Conservation (phyloP, 2,797 vertebrate species). For the Mareca penelope region DNA sequence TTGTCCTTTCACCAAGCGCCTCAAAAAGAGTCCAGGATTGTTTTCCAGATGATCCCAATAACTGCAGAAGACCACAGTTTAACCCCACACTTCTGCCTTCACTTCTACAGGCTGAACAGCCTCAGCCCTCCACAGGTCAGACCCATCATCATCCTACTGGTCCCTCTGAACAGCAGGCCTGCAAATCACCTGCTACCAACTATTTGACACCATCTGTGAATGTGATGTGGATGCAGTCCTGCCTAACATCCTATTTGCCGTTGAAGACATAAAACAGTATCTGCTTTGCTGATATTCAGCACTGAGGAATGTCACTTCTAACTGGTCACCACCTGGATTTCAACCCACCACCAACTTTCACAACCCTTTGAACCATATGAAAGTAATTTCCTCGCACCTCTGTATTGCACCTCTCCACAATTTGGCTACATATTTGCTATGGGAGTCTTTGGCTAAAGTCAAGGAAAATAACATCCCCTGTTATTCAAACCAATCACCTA, state of each 20-base stretch:
- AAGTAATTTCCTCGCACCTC: no score
- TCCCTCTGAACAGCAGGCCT: neutral
- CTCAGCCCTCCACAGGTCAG: neutral
- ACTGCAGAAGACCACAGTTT: neutral
- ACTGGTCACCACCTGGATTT: neutral
- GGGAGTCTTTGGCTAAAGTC: neutral
- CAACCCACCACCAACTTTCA: neutral
- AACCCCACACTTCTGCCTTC: neutral
- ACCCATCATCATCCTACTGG: neutral
- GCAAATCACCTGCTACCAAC: neutral
- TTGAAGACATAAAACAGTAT: neutral
- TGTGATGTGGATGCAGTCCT: neutral
- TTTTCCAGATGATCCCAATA: accelerated
- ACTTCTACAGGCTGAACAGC: neutral
- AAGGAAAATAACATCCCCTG: neutral
- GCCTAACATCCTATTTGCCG: no score
- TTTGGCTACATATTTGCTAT: neutral
- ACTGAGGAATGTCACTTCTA: neutral
- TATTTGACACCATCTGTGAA: neutral
- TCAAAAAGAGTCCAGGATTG: neutral
- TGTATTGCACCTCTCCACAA: neutral
- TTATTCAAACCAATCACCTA: neutral
- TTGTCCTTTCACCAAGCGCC: neutral
- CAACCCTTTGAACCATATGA: neutral
- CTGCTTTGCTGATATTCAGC: neutral